Percentiles rank a stretch among this genome's conserved stretches.
These are phyloP conservation scores for Leptosomus discolor DNA, from an alignment of 2,113 vertebrate species.

Conservation along the genomic window DNA sequence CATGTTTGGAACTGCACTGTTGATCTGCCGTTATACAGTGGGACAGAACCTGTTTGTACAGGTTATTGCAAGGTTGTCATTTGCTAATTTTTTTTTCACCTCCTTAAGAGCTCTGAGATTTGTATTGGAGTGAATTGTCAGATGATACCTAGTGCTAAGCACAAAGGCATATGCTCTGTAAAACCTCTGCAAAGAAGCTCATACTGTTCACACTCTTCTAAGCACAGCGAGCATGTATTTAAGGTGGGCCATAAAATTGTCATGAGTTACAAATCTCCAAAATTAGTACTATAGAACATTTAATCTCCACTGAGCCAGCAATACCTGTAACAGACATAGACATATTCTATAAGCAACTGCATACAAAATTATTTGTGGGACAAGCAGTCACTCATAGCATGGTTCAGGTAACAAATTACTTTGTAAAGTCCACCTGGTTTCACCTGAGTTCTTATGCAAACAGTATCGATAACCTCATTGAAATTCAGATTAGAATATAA, in stretches of 20 bases:
- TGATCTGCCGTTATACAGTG: background rate
- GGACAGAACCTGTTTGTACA: background rate
- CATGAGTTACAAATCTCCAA: constrained; percentile 20
- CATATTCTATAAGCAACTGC: background rate
- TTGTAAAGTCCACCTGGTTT: background rate
- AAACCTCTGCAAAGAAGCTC: background rate
- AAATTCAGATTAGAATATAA: constrained; percentile 46
- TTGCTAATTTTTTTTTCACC: too few relatives aligned
- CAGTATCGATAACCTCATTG: background rate
- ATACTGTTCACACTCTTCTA: background rate
- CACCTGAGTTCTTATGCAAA: background rate
- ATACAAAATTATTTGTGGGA: background rate
- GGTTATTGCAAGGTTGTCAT: background rate
- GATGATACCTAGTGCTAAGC: background rate
- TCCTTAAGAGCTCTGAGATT: background rate
- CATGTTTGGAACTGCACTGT: background rate
- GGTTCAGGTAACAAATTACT: background rate
- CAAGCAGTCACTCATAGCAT: background rate
- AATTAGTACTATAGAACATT: background rate
- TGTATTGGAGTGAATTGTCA: background rate
- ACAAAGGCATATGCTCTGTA: background rate
- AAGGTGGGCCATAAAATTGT: background rate
- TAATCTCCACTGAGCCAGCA: background rate
- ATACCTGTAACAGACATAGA: background rate
- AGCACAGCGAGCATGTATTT: background rate